Base-by-base conservation (phyloP, 2,113 vertebrate species). In the Pelobates fuscus region DNA sequence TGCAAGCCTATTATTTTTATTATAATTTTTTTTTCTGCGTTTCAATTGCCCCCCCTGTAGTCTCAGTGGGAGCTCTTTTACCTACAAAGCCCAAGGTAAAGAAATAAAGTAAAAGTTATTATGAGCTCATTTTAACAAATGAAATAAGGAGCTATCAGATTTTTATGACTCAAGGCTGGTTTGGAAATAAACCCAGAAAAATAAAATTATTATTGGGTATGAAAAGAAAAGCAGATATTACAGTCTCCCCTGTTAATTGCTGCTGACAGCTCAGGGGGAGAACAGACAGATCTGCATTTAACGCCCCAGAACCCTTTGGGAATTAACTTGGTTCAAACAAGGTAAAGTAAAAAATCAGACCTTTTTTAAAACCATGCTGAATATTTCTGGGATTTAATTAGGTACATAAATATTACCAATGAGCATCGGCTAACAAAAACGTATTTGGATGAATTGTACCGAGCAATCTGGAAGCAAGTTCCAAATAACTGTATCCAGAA, bases 81-180 rank as follows among this genome's bases (percentile, higher is more conserved):
- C 52, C 26, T 54, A 52, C 21, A 27, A 32, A 67, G 32, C 2
- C 6, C 10, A 12, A 41, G 20, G 14, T 10, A n/a, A 20, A 30
- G 30, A 41, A n/a, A 58, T 17, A 29, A 20, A 58, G 57, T 69
- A 55, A 54, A 20, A 37, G 37, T 69, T 69, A 24, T 41, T 30
- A 69, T 18, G 18, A 41, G 21, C 44, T 52, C 8, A 29, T 52
- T 52, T 52, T 27, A 52, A 49, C 44, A 67, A 14, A 49, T 43
- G 44, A 18, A 68, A 68, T 54, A 18, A 3, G 8, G 7, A 21
- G 15, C 17, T 14, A 20, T 3, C 21, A 10, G 52, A 49, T 5
- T 68, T 55, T 54, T 26, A 54, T 55, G 66, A 30, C 46, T 68
- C n/a, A 21, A 54, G 66, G 46, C 66, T 12, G 21, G 10, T 18